Evolutionary conservation across 2,888 invertebrate species (phyloP).

Genomic region (Lepidocyrtinus sp.): DNA sequence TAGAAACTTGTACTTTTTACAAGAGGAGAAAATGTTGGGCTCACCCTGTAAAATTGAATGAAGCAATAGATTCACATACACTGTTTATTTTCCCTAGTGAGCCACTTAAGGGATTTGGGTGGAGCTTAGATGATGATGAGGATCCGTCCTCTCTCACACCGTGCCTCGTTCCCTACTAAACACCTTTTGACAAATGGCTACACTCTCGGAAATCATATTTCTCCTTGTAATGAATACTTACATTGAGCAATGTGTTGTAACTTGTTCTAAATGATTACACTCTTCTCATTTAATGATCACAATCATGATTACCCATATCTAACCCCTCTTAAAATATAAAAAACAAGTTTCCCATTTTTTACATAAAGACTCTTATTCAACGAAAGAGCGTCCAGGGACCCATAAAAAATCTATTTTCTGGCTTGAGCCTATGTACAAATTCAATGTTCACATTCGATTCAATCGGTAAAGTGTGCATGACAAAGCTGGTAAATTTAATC

Average conservation of each 20-base stretch:
- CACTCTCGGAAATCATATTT: neutral
- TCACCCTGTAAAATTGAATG: neutral
- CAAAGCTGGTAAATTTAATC: constrained; percentile 40
- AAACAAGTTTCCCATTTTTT: neutral
- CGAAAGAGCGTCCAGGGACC: constrained; percentile 28
- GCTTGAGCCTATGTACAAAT: neutral
- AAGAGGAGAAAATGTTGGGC: no score
- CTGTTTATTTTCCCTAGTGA: constrained; percentile 35
- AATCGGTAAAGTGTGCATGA: neutral
- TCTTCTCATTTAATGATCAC: neutral
- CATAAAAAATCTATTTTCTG: constrained; percentile 45
- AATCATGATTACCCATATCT: neutral
- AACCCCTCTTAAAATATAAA: neutral
- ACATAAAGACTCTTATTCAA: neutral
- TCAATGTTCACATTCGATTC: neutral
- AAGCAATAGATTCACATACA: constrained; percentile 8
- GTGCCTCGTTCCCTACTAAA: constrained; percentile 29
- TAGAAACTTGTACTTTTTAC: no score
- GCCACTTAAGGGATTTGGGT: constrained; percentile 57
- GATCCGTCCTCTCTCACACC: neutral
- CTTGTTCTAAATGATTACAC: neutral
- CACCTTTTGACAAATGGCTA: constrained; percentile 44
- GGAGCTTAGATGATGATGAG: constrained; percentile 44
- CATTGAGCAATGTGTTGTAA: neutral
- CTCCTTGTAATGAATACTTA: neutral